Percentiles rank a stretch among this genome's conserved stretches.
phyloP scores from a whole-genome alignment of 2,797 vertebrate genomes.

The Amniataba percoides region DNA sequence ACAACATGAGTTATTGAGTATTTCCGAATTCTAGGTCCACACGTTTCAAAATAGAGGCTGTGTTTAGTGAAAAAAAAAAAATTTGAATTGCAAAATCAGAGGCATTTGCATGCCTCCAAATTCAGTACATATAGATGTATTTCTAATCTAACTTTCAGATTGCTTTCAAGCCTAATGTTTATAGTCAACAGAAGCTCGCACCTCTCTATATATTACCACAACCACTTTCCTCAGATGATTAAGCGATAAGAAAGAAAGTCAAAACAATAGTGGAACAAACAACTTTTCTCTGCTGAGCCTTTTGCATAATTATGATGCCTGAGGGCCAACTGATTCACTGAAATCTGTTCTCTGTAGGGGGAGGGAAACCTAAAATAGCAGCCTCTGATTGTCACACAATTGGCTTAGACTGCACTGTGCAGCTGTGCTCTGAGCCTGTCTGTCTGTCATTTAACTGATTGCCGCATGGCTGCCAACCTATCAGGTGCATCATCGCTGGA shows the following conservation, averaged over 20 bases:
- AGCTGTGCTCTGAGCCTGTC: constrained; percentile 86
- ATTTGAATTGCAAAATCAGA: constrained; percentile 60
- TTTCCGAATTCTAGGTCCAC: constrained; percentile 22
- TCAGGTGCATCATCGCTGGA: constrained; percentile 82
- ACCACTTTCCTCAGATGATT: constrained; percentile 76
- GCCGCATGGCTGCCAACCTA: constrained; percentile 82
- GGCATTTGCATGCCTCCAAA: constrained; percentile 66
- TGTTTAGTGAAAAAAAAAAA: constrained; percentile 32
- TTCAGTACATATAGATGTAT: constrained; percentile 60
- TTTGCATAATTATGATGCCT: constrained; percentile 88
- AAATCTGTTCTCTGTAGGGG: constrained; percentile 84
- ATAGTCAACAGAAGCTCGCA: constrained; percentile 64
- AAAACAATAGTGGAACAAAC: constrained; percentile 85
- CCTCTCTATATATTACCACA: constrained; percentile 71
- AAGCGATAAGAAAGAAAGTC: constrained; percentile 78
- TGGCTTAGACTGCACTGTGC: constrained; percentile 85
- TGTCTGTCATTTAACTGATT: constrained; percentile 88
- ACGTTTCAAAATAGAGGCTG: constrained; percentile 45
- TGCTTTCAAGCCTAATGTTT: constrained; percentile 73
- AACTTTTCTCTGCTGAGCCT: constrained; percentile 81
- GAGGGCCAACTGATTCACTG: constrained; percentile 85
- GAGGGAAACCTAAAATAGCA: constrained; percentile 86
- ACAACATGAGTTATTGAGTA: constrained; percentile 5
- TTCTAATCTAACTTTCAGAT: constrained; percentile 71
- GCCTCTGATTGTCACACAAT: constrained; percentile 88